Conservation (phyloP, 2,888 invertebrate genomes). For the Stenurella melanura region DNA sequence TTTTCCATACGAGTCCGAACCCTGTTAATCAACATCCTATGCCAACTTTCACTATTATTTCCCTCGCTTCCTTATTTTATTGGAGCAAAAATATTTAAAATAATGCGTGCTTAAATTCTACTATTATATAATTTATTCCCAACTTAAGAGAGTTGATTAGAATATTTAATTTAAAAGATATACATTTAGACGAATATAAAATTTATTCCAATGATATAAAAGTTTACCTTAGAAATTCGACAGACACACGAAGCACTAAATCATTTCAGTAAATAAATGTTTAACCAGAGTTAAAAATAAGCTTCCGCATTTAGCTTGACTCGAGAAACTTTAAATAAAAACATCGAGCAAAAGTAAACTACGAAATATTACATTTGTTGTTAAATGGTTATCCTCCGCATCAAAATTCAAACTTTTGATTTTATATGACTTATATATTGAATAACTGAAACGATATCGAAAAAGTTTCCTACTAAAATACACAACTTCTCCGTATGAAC, state of each 20-base stretch:
- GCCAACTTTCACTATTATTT: too few relatives aligned
- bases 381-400: constrained; percentile 20
- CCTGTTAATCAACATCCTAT: too few relatives aligned
- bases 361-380: constrained; percentile 6
- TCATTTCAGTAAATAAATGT: not conserved
- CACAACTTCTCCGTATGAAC: constrained; percentile 32
- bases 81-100: too few relatives aligned
- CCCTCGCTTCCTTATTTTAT: too few relatives aligned
- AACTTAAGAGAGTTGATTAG: too few relatives aligned
- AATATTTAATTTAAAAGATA: too few relatives aligned
- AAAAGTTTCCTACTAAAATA: constrained; percentile 35
- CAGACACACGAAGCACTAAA: not conserved
- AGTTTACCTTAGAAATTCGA: too few relatives aligned
- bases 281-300: not conserved
- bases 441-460: constrained; percentile 39
- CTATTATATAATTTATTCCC: too few relatives aligned
- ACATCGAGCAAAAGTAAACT: constrained; percentile 8
- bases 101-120: too few relatives aligned
- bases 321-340: not conserved
- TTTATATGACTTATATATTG: constrained; percentile 37
- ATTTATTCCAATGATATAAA: too few relatives aligned
- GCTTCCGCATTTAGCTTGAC: not conserved
- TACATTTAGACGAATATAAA: too few relatives aligned
- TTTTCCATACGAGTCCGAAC: too few relatives aligned
- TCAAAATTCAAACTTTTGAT: constrained; percentile 35